phyloP scores from a whole-genome alignment of 2,888 invertebrate species.

The Amblyjoppa proteus region DNA sequence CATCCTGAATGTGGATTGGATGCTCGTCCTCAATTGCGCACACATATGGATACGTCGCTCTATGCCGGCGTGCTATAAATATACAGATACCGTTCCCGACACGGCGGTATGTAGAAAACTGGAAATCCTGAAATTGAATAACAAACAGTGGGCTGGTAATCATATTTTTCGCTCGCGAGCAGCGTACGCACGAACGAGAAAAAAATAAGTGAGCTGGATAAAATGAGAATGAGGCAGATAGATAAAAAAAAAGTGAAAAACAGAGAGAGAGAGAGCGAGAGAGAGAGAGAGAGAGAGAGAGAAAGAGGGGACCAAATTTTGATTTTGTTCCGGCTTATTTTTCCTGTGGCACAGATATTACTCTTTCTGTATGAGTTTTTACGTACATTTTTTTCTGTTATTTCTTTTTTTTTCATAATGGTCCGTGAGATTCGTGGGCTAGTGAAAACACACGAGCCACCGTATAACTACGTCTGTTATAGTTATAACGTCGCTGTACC shows the following conservation, averaged over 20 bases:
- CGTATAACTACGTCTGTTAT: constrained; percentile 11
- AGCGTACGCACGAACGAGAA: constrained; percentile 2
- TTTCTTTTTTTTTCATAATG: background rate
- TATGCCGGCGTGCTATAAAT: constrained; percentile 18
- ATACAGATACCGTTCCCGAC: background rate
- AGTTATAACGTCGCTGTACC: background rate
- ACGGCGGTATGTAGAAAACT: constrained; percentile 26
- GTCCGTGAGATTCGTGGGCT: background rate
- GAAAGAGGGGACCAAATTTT: background rate
- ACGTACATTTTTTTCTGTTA: no score
- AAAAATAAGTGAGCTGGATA: background rate
- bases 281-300: no score
- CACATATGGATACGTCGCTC: constrained; percentile 18
- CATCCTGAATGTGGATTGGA: constrained; percentile 54
- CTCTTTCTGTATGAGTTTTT: background rate
- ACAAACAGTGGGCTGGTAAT: constrained; percentile 50
- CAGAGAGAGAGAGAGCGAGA: background rate
- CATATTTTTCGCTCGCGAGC: constrained; percentile 33
- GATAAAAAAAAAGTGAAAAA: background rate
- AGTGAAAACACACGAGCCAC: constrained; percentile 21
- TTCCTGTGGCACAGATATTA: background rate
- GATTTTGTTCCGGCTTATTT: background rate
- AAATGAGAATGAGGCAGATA: background rate
- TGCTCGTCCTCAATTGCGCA: constrained; percentile 41
- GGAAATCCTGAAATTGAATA: constrained; percentile 54